Evolutionary conservation across 1,140 invertebrate species (phyloP).

Genomic region (Yoshiicerus persimilis): DNA sequence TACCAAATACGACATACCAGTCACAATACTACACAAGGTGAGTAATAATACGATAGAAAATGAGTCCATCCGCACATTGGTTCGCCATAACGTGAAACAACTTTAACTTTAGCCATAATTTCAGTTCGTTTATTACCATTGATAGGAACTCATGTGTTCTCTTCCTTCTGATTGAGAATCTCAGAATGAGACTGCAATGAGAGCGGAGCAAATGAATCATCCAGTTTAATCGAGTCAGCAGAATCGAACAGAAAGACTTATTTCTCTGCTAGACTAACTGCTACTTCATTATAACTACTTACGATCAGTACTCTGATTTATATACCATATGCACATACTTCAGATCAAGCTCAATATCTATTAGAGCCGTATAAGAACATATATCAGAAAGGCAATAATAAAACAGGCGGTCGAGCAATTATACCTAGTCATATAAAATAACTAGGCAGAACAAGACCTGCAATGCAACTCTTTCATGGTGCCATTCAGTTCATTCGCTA

Average conservation of each 20-base stretch:
- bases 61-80: not conserved
- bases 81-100: not conserved
- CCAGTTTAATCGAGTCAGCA: slow-evolving; percentile 5
- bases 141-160: slow-evolving; percentile 3
- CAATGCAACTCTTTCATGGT: not conserved
- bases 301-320: too few relatives aligned
- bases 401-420: not conserved
- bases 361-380: not conserved
- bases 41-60: not conserved
- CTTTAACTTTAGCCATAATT: not conserved
- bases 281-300: not conserved
- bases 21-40: not conserved
- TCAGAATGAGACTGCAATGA: not conserved
- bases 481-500: not conserved
- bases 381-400: not conserved
- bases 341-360: not conserved
- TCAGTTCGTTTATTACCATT: not conserved
- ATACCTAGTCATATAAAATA: too few relatives aligned
- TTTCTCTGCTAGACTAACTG: not conserved
- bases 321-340: not conserved
- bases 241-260: not conserved
- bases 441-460: not conserved
- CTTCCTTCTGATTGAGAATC: slow-evolving; percentile 33
- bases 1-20: not conserved
- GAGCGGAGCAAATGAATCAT: slow-evolving; percentile 39